Evolutionary conservation across 2,888 invertebrate genomes (phyloP).

Genomic region (Dasysyrphus tricinctus): DNA sequence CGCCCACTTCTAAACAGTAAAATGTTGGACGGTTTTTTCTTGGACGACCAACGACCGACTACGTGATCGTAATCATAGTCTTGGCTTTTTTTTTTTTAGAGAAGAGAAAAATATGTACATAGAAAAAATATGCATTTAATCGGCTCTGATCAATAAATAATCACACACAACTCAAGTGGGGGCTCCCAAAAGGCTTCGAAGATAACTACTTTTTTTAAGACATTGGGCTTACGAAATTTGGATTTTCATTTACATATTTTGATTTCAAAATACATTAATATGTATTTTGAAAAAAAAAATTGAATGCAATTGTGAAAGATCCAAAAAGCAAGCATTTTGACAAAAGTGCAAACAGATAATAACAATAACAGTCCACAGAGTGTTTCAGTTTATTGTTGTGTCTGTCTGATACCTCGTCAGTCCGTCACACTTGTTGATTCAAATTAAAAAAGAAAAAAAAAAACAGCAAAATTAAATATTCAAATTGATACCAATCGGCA

Average conservation of each 20-base stretch:
- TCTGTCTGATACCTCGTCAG: not conserved
- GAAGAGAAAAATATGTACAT: not conserved
- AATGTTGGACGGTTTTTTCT: not conserved
- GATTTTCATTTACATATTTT: not conserved
- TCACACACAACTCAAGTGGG: conserved; percentile 17
- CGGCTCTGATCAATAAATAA: conserved; percentile 28
- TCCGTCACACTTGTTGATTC: conserved; percentile 22
- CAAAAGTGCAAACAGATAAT: not conserved
- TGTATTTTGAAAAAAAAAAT: no score
- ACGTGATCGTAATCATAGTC: not conserved
- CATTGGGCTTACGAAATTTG: not conserved
- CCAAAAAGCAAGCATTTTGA: not conserved
- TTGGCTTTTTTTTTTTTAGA: not conserved
- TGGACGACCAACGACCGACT: not conserved
- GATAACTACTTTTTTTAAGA: not conserved
- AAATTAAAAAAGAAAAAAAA: not conserved
- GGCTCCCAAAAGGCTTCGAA: not conserved
- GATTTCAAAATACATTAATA: no score
- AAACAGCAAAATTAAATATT: conserved; percentile 6
- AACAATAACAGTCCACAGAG: not conserved
- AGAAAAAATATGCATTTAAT: conserved; percentile 17
- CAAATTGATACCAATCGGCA: conserved; percentile 20
- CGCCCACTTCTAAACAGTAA: conserved; percentile 20
- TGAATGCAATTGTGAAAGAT: not conserved
- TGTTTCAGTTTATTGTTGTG: not conserved